Base-by-base conservation (phyloP, 2,797 vertebrate species). In the Glyptemys insculpta region DNA sequence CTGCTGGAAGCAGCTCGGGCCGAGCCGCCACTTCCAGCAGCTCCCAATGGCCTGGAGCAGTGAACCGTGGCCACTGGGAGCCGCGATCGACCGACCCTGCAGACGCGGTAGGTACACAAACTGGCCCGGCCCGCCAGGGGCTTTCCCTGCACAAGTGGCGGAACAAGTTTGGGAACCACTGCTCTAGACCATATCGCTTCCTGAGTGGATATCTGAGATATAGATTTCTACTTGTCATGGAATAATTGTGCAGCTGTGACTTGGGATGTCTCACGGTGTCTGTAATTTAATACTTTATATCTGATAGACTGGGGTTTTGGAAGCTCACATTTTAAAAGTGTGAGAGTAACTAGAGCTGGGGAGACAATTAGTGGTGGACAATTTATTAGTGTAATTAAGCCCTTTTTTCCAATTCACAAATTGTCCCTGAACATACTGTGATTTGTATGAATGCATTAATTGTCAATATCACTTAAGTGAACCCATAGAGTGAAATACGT, bases 111-210 rank as follows among this genome's bases (percentile, higher is more conserved):
- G n/a, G n/a, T n/a, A n/a, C n/a, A n/a, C n/a, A n/a, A n/a, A n/a
- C n/a, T n/a, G n/a, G n/a, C n/a, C n/a, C n/a, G n/a, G n/a, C n/a
- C n/a, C n/a, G n/a, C n/a, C n/a, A n/a, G n/a, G n/a, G n/a, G n/a
- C n/a, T n/a, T n/a, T n/a, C n/a, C n/a, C n/a, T n/a, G n/a, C n/a
- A n/a, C n/a, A n/a, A n/a, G n/a, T n/a, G n/a, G n/a, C n/a, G n/a
- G n/a, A n/a, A n/a, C n/a, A n/a, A n/a, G n/a, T n/a, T n/a, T n/a
- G n/a, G n/a, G n/a, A n/a, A n/a, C n/a, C n/a, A n/a, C n/a, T n/a
- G n/a, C 0, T 0, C 54, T 62, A 5, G 52, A 62, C 47, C 4
- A 0, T 11, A 10, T 29, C 16, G 82, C 59, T 62, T 49, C 68
- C 54, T 27, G 31, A 81, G 34, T 12, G 2, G n/a, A n/a, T 8